Base-by-base conservation (phyloP, 2,888 invertebrate species). In the Lepidocyrtoides sp. region DNA sequence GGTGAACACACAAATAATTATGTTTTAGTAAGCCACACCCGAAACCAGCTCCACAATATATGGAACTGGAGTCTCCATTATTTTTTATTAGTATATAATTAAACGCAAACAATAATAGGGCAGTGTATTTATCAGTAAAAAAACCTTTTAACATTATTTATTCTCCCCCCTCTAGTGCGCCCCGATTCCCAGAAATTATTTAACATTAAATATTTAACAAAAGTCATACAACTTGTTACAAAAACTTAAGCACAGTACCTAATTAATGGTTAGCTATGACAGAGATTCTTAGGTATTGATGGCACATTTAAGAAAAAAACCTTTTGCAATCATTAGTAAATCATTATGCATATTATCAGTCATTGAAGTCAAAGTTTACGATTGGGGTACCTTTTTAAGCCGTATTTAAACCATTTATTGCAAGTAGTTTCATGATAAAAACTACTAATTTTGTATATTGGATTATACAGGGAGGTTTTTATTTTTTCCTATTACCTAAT, bases 211-310 rank as follows among this genome's bases (percentile, higher is more conserved):
- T 36, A 36, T 36, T 36, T 36, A 2, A 36, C 2, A 36, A 36
- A 2, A 4, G 36, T 36, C 36, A 36, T 4, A 36, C 7, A 36
- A 7, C 36, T 4, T 36, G 36, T 36, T 7, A 36, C 7, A 36
- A 36, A 36, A 36, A 7, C 36, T 36, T 4, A 36, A 36, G 7
- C 36, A 36, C 3, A 36, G 36, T 36, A 26, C 63, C 2, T 36
- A 63, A 63, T 17, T 69, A 17, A 10, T 7, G n/a, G 17, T 36
- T 72, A 44, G 20, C 26, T 44, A 72, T 23, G 12, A 72, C 7
- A 72, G 72, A 72, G 72, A 72, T 72, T 72, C 72, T 72, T 44
- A 72, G 41, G 72, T 72, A 44, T 72, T 44, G 23, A 72, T 72
- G 72, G 72, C 72, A 72, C 72, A 72, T 36, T n/a, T 8, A 17